Evolutionary conservation across 1,140 invertebrate species (phyloP).

Genomic region (Cotesia glomerata): DNA sequence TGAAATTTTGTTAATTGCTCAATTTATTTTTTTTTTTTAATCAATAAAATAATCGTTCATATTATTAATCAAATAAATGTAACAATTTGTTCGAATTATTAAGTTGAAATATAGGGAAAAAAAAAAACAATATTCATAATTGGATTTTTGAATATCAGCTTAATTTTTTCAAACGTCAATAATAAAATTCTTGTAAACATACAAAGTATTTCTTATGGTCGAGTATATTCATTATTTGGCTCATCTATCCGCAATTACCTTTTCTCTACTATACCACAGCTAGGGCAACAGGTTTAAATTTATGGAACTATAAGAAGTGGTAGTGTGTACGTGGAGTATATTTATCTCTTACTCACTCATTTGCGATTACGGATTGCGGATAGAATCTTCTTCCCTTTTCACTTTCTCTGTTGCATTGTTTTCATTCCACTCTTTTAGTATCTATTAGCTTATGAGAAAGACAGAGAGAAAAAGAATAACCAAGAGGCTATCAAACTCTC

Average conservation of each 20-base stretch:
- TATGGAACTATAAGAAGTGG: slow-evolving; percentile 64
- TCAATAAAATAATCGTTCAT: too few species aligned
- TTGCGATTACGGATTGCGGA: slow-evolving; percentile 15
- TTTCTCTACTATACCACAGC: slow-evolving; percentile 32
- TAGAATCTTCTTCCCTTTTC: slow-evolving; percentile 19
- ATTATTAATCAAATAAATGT: too few species aligned
- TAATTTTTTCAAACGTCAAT: too few species aligned
- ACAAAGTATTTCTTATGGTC: background rate
- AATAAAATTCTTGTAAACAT: background rate
- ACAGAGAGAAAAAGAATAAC: slow-evolving; percentile 39
- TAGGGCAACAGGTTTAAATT: slow-evolving; percentile 64
- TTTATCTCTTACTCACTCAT: slow-evolving; percentile 38
- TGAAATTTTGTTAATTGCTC: background rate
- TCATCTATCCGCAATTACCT: slow-evolving; percentile 34
- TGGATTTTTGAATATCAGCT: too few species aligned
- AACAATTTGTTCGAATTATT: too few species aligned
- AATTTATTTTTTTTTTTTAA: too few species aligned
- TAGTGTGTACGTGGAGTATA: slow-evolving; percentile 54
- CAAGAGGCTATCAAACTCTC: slow-evolving; percentile 62
- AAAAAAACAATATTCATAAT: too few species aligned
- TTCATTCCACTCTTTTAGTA: slow-evolving; percentile 38
- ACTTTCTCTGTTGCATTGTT: slow-evolving; percentile 5
- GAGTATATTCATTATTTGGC: slow-evolving; percentile 2
- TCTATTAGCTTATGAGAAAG: slow-evolving; percentile 35
- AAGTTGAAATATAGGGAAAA: too few species aligned